Evolutionary conservation across 2,888 invertebrate species (phyloP).

Genomic region (Silvanus unidentatus): DNA sequence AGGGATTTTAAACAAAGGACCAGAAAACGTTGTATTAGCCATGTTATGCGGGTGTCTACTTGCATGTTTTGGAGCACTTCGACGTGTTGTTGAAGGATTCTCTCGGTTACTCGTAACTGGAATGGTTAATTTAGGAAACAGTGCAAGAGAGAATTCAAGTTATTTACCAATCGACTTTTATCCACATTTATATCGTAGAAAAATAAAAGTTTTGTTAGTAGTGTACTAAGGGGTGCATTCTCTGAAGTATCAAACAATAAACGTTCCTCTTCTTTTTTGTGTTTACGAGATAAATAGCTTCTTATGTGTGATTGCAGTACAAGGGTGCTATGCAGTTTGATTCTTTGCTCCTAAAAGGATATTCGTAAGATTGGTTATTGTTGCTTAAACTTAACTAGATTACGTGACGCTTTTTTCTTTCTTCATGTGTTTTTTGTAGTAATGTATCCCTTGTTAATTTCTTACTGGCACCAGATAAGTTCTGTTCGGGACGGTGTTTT

Average conservation of each 20-base stretch:
- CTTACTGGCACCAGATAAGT: slow-evolving; percentile 79
- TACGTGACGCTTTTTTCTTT: slow-evolving; percentile 82
- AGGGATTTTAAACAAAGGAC: slow-evolving; percentile 37
- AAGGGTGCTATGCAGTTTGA: slow-evolving; percentile 67
- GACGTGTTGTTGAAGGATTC: slow-evolving; percentile 42
- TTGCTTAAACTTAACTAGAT: slow-evolving; percentile 1
- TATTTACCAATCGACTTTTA: slow-evolving; percentile 57
- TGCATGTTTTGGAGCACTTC: slow-evolving; percentile 36
- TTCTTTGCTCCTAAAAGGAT: slow-evolving; percentile 63
- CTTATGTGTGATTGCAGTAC: slow-evolving; percentile 77
- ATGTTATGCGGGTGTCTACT: slow-evolving; percentile 41
- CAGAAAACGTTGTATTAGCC: slow-evolving; percentile 44
- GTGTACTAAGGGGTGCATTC: slow-evolving; percentile 49
- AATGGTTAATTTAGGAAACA: slow-evolving; percentile 10
- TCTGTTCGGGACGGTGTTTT: slow-evolving; percentile 80
- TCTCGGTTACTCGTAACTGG: slow-evolving; percentile 44
- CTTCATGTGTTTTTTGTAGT: slow-evolving; percentile 74
- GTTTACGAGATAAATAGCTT: slow-evolving; percentile 66
- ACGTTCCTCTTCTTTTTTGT: slow-evolving; percentile 61
- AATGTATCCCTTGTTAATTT: slow-evolving; percentile 65
- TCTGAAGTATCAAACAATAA: slow-evolving; percentile 59
- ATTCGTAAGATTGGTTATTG: too few species aligned
- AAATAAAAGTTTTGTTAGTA: slow-evolving; percentile 66
- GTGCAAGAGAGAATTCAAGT: slow-evolving; percentile 1
- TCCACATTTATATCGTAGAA: slow-evolving; percentile 69